A percentile compares a stretch with the other conserved stretches of the same genome.
Evolutionary conservation across 2,113 vertebrate species (phyloP).

Genomic region (Podarcis cretensis): DNA sequence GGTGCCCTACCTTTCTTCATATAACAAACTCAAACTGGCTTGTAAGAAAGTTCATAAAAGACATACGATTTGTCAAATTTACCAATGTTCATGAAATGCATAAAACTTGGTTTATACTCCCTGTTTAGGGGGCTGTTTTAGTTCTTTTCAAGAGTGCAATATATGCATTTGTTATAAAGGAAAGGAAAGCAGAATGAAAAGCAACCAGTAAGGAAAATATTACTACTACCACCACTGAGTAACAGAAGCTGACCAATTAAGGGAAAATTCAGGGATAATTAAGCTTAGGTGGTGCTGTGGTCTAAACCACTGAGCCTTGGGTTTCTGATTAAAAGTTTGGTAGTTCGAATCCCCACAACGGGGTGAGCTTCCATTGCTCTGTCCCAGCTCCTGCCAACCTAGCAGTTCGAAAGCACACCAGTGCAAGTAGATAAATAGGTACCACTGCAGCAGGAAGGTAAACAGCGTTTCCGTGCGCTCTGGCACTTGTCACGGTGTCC

Average conservation of each 20-base stretch:
- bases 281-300: too few species aligned
- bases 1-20: slow-evolving; percentile 29
- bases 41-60: background rate
- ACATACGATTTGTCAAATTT: background rate
- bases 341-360: too few species aligned
- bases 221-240: background rate
- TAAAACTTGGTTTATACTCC: background rate
- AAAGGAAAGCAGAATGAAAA: background rate
- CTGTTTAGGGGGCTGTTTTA: background rate
- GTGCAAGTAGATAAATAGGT: too few species aligned
- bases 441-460: too few species aligned
- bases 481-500: too few species aligned
- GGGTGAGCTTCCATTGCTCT: too few species aligned
- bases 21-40: background rate
- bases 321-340: too few species aligned
- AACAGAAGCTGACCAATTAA: background rate
- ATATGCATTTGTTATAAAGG: background rate
- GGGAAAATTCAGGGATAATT: background rate
- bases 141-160: background rate
- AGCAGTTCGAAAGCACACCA: too few species aligned
- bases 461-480: too few species aligned
- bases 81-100: too few species aligned
- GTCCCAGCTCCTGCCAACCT: too few species aligned
- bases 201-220: background rate
- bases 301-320: too few species aligned